Percentiles rank a stretch among this genome's conserved stretches.
phyloP scores from a whole-genome alignment of 2,113 vertebrate genomes.

The Podocnemis expansa region DNA sequence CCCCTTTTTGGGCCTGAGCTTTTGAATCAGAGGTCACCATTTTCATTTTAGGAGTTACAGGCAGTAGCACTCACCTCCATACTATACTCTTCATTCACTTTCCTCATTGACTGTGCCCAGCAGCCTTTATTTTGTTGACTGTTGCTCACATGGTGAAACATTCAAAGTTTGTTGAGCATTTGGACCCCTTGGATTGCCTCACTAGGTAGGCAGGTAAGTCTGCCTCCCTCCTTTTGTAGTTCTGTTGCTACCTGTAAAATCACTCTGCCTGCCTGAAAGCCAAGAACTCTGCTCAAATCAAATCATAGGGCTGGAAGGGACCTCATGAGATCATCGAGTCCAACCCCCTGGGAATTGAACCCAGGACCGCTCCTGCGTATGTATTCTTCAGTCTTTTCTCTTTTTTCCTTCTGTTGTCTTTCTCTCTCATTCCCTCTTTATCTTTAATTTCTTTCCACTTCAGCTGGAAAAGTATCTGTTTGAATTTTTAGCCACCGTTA shows the following conservation, averaged over 20 bases:
- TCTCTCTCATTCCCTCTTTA: not conserved
- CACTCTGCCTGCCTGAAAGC: not conserved
- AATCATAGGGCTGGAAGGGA: too few species aligned
- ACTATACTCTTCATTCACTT: not conserved
- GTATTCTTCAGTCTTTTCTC: not conserved
- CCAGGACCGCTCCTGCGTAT: rapidly evolving
- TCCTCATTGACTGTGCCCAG: not conserved
- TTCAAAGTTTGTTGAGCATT: rapidly evolving
- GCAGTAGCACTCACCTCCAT: not conserved
- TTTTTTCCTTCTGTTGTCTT: not conserved
- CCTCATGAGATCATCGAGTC: too few species aligned
- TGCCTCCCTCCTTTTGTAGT: not conserved
- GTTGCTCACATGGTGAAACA: not conserved
- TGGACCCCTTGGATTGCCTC: not conserved
- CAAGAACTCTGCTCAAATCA: not conserved
- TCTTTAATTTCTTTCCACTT: not conserved
- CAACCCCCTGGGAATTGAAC: too few species aligned
- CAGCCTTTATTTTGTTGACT: not conserved
- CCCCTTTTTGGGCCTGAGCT: not conserved
- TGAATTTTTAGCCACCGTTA: not conserved
- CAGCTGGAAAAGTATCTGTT: not conserved
- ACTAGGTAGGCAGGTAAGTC: rapidly evolving
- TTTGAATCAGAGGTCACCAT: not conserved
- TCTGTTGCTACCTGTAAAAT: not conserved
- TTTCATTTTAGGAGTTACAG: not conserved